Evolutionary conservation across 2,113 vertebrate species (phyloP), one percentile per base, ranked within the genome.

Genomic region (Maccullochella peelii): DNA sequence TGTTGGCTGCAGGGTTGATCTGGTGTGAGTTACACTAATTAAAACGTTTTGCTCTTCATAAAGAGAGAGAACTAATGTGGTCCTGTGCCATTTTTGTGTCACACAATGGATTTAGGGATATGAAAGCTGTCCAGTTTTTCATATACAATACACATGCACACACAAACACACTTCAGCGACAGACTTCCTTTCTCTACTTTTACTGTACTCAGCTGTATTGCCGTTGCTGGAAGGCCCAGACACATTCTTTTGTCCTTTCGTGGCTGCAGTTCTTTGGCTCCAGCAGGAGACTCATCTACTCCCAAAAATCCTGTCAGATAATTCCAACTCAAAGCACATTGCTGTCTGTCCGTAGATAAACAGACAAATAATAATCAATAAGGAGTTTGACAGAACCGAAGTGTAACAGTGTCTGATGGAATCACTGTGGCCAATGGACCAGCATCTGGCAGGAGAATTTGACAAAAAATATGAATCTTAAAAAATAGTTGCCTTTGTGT

Each of bases 141-240:
- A 25, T 62, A n/a, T 10, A 62, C 4, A 6, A 62, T 11, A 59
- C 50, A 77, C 62, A n/a, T 8, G 1, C 65, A 44, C 79, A 73
- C 61, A 69, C 65, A 9, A 20, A n/a, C 81, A 27, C 38, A 42
- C 21, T 77, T 7, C 36, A 70, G n/a, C 20, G 54, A 67, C 71
- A 52, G 58, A 73, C 47, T 77, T 83, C 49, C 70, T 80, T 67
- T 65, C 68, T 23, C 16, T 18, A 1, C 38, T 80, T 77, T 83
- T 76, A 87, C 84, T 90, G 84, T 89, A 89, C 71, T 91, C 83
- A 10, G 75, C 85, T 90, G 77, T 52, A 72, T 25, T 20, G 49
- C 74, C 38, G 47, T 82, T 36, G 72, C 88, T 86, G 77, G 20
- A 84, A 71, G 79, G 50, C 58, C 57, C 70, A 83, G 83, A 54